Evolutionary conservation across 1,140 invertebrate genomes (phyloP).

Genomic region (Pseudachorutes palmiensis): DNA sequence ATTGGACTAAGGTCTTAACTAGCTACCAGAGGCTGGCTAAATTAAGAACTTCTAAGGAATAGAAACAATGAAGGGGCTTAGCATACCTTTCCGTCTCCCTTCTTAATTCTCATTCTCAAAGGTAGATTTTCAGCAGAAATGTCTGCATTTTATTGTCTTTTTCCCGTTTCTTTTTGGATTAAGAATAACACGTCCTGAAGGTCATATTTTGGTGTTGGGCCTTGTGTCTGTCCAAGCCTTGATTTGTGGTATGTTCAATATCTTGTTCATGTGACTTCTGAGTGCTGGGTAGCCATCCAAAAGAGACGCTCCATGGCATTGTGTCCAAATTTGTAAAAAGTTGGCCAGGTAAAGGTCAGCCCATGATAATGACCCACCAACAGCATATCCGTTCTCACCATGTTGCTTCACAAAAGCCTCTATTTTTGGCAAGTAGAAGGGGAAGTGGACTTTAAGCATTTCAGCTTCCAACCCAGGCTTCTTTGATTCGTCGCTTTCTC

Average conservation of each 20-base stretch:
- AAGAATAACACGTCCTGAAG: too few relatives aligned
- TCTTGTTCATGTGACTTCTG: slow-evolving; percentile 7
- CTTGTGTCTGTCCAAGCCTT: not conserved
- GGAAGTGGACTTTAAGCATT: slow-evolving; percentile 9
- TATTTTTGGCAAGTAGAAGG: slow-evolving; percentile 1
- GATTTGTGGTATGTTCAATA: slow-evolving; percentile 13
- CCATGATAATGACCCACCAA: slow-evolving; percentile 14
- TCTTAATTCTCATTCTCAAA: too few relatives aligned
- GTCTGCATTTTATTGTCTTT: too few relatives aligned
- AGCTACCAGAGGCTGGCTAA: too few relatives aligned
- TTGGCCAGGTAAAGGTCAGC: slow-evolving; percentile 23
- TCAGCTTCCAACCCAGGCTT: not conserved
- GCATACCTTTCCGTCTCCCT: too few relatives aligned
- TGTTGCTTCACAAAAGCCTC: slow-evolving; percentile 13
- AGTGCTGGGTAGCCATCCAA: slow-evolving; percentile 8
- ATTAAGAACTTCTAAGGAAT: too few relatives aligned
- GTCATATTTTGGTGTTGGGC: too few relatives aligned
- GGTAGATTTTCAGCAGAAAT: too few relatives aligned
- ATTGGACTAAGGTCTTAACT: too few relatives aligned
- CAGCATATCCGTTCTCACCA: not conserved
- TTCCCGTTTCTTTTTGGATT: too few relatives aligned
- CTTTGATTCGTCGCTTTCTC: not conserved
- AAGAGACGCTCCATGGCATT: not conserved
- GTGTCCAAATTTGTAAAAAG: slow-evolving; percentile 15
- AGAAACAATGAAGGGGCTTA: too few relatives aligned